A percentile compares a stretch with the other conserved stretches of the same genome.
These are phyloP conservation scores for Biston betularia DNA, from an alignment of 2,888 invertebrate species.

Conservation along the genomic window DNA sequence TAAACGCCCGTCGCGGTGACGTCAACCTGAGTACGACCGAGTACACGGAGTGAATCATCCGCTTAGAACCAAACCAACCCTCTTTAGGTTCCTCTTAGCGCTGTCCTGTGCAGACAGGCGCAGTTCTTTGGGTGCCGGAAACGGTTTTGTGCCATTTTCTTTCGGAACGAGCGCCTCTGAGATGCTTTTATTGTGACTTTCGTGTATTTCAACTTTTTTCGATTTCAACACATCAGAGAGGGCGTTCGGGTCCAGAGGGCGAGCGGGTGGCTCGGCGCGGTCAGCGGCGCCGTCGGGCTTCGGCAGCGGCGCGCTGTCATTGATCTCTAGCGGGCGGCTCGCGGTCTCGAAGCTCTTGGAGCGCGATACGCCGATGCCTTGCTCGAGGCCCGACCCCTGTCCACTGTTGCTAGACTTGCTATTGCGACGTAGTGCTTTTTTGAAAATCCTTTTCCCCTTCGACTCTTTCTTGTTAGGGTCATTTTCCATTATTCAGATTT, in stretches of 20 bases:
- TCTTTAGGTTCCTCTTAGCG: slow-evolving; percentile 69
- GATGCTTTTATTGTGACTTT: slow-evolving; percentile 60
- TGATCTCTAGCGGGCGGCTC: slow-evolving; percentile 59
- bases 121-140: slow-evolving; percentile 43
- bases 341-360: slow-evolving; percentile 74
- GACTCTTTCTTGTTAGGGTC: slow-evolving; percentile 82
- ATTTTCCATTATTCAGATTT: slow-evolving; percentile 80
- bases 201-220: slow-evolving; percentile 68
- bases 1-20: slow-evolving; percentile 20
- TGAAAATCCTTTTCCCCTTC: slow-evolving; percentile 79
- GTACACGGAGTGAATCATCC: slow-evolving; percentile 30
- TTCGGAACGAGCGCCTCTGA: slow-evolving; percentile 47
- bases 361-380: slow-evolving; percentile 60
- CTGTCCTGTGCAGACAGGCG: slow-evolving; percentile 50
- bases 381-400: slow-evolving; percentile 63
- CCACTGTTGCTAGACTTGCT: slow-evolving; percentile 73
- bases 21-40: slow-evolving; percentile 24
- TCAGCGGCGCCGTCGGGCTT: slow-evolving; percentile 61
- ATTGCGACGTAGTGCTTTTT: slow-evolving; percentile 75
- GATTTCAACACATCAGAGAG: slow-evolving; percentile 46
- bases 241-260: slow-evolving; percentile 12
- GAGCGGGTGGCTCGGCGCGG: slow-evolving; percentile 58
- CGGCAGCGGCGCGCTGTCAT: slow-evolving; percentile 66
- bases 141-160: slow-evolving; percentile 42
- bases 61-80: slow-evolving; percentile 60